Evolutionary conservation across 2,797 vertebrate genomes (phyloP), one percentile per base, ranked within the genome.

Genomic region (Cyclura pinguis): DNA sequence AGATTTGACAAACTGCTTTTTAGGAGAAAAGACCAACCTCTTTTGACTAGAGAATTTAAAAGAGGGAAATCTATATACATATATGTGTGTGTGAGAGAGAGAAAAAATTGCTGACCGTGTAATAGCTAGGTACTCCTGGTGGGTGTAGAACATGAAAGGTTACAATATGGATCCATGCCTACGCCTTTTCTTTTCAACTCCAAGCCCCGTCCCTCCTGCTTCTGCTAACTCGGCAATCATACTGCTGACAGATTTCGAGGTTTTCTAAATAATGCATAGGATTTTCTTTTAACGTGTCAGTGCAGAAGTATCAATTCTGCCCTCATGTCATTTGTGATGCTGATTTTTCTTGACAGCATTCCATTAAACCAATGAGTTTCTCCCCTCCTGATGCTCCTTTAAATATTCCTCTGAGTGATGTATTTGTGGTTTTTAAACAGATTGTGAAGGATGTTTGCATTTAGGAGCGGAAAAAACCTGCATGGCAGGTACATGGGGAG

Each of bases 201-300:
- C 88, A 0, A 95, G 91, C 95, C 96, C 92, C 93, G 94, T 97
- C 96, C 47, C 95, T 97, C 96, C 96, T 97, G 96, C 97, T 97
- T 98, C 97, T 98, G 98, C 97, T 98, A 98, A 98, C 97, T 97
- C 94, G 91, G 97, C 97, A 98, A 97, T 98, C 97, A 97, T 96
- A 96, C 96, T 96, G 96, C 97, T 98, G 97, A 98, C 97, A 98
- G 97, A 97, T 97, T 97, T 96, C 95, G 96, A 95, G 94, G 96
- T 96, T 97, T 97, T 97, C 97, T 98, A 98, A 98, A 98, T 98
- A 98, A 98, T 98, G 97, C 96, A 98, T 98, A 95, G 96, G 96
- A 97, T 98, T 98, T 98, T 98, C 97, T 98, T 98, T 98, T 98
- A 97, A 97, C 97, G 96, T 97, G 97, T 98, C 97, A 98, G 97